A percentile compares a stretch with the other conserved stretches of the same genome.
Evolutionary conservation across 1,140 invertebrate genomes (phyloP).

Genomic region (Babylonia areolata): DNA sequence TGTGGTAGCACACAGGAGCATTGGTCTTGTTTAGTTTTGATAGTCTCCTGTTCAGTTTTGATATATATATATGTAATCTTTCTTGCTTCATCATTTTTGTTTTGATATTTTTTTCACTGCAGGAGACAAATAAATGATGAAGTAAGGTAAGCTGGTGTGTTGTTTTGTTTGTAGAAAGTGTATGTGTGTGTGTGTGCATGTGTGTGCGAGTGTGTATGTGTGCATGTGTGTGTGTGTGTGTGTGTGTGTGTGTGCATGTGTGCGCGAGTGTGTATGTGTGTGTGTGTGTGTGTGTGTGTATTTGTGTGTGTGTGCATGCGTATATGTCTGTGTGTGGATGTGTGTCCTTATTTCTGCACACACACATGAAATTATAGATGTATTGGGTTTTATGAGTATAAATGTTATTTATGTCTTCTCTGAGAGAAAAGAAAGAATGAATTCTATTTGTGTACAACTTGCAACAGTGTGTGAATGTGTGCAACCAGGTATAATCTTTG

Average conservation of each 20-base stretch:
- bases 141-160: slow-evolving; percentile 52
- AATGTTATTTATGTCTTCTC: no score
- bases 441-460: no score
- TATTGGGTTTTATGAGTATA: no score
- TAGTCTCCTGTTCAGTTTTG: no score
- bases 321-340: slow-evolving; percentile 1
- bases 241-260: neutral
- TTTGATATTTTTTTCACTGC: slow-evolving; percentile 44
- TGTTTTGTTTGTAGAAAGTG: neutral
- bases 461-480: neutral
- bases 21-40: no score
- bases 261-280: slow-evolving; percentile 5
- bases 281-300: slow-evolving; percentile 23
- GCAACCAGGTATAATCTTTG: no score
- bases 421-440: no score
- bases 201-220: neutral
- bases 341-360: neutral
- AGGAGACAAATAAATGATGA: slow-evolving; percentile 75
- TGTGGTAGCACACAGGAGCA: no score
- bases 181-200: neutral
- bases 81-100: neutral
- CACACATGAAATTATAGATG: no score
- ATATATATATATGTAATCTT: no score
- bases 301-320: neutral
- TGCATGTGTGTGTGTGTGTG: neutral